Evolutionary conservation across 2,888 invertebrate species (phyloP).

Genomic region (Pollenia amentaria): DNA sequence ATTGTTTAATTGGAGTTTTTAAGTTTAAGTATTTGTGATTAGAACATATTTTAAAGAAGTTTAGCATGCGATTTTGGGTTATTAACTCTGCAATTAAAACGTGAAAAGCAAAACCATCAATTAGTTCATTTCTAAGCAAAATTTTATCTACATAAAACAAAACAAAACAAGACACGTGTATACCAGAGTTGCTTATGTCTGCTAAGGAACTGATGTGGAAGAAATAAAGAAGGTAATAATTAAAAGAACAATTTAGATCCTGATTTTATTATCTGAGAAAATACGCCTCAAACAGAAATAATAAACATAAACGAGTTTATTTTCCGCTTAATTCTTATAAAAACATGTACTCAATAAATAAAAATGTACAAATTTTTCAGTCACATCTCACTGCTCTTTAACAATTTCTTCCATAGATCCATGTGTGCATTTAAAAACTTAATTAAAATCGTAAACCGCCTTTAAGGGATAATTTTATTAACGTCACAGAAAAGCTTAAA

Average conservation of each 20-base stretch:
- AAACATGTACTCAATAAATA: too few relatives aligned
- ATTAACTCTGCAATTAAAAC: slow-evolving; percentile 72
- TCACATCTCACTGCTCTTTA: too few relatives aligned
- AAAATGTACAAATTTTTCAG: too few relatives aligned
- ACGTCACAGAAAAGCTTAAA: too few relatives aligned
- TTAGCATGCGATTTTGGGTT: slow-evolving; percentile 69
- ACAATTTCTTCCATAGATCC: too few relatives aligned
- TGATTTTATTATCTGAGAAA: too few relatives aligned
- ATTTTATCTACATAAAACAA: slow-evolving; percentile 53
- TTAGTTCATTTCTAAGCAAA: slow-evolving; percentile 67
- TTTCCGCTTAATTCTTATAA: too few relatives aligned
- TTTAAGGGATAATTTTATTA: too few relatives aligned
- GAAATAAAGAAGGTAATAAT: not conserved
- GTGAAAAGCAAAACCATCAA: slow-evolving; percentile 69
- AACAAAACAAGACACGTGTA: slow-evolving; percentile 37
- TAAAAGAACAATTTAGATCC: not conserved
- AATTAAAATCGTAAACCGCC: too few relatives aligned
- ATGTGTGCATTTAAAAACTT: too few relatives aligned
- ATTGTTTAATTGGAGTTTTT: slow-evolving; percentile 59
- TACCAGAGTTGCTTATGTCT: slow-evolving; percentile 46
- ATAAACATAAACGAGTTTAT: too few relatives aligned
- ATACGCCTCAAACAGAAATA: too few relatives aligned
- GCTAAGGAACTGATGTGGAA: not conserved
- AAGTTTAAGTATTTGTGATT: slow-evolving; percentile 49
- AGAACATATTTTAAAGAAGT: slow-evolving; percentile 35